Evolutionary conservation across 2,888 invertebrate genomes (phyloP).

Genomic region (Stenurella melanura): DNA sequence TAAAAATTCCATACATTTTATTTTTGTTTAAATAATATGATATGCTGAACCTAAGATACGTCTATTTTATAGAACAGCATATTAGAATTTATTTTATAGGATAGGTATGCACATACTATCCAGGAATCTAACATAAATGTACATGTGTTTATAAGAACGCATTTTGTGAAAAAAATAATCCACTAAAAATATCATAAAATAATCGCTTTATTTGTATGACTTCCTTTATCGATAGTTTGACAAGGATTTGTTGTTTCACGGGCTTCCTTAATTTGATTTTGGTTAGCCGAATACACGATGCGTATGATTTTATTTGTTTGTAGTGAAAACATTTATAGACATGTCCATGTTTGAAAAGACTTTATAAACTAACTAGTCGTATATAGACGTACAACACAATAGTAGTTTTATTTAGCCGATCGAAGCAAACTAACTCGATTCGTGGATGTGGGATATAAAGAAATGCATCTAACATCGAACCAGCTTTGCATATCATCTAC

Average conservation of each 20-base stretch:
- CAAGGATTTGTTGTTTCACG: background rate
- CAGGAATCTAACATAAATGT: no score
- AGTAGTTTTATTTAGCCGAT: background rate
- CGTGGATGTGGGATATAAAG: background rate
- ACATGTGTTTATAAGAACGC: no score
- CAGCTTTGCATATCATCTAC: slow-evolving; percentile 25
- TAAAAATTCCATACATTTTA: no score
- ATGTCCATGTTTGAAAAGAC: background rate
- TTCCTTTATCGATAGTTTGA: no score
- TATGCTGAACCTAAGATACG: no score
- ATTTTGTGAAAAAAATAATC: no score
- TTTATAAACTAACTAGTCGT: background rate
- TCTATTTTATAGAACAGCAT: no score
- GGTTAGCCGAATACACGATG: background rate
- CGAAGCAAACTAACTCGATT: background rate
- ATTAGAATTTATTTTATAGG: no score
- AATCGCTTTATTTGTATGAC: no score
- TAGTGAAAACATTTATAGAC: background rate
- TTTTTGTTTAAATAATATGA: no score
- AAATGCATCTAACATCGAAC: slow-evolving; percentile 1
- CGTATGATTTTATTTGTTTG: background rate
- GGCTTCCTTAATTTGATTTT: background rate
- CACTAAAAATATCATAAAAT: no score
- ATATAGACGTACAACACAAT: background rate
- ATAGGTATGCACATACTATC: no score